phyloP scores from a whole-genome alignment of 2,888 invertebrate species.

The Teleiodes luculella region DNA sequence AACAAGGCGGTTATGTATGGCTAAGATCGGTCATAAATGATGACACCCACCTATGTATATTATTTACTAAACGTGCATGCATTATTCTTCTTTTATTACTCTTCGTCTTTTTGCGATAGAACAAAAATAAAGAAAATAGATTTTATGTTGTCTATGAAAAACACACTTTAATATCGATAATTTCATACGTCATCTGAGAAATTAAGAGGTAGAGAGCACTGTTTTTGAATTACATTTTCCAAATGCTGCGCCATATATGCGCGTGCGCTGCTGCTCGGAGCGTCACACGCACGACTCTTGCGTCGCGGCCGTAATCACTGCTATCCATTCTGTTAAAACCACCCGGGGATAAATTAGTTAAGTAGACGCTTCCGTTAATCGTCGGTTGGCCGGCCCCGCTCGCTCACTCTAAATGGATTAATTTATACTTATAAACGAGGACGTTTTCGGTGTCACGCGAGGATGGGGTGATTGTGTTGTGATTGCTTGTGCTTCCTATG shows the following conservation, averaged over 20 bases:
- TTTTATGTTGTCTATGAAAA: too few species aligned
- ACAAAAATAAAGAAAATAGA: too few species aligned
- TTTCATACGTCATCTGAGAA: too few species aligned
- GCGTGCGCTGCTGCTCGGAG: conserved; percentile 30
- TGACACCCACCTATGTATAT: too few species aligned
- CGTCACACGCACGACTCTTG: conserved; percentile 62
- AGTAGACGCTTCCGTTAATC: conserved; percentile 80
- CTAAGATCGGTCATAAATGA: too few species aligned
- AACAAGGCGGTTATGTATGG: too few species aligned
- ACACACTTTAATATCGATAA: too few species aligned
- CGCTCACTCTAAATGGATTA: conserved; percentile 77
- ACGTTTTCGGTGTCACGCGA: conserved; percentile 78
- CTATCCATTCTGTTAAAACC: conserved; percentile 80
- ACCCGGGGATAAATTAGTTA: conserved; percentile 79
- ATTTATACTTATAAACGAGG: conserved; percentile 79
- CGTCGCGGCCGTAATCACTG: conserved; percentile 72
- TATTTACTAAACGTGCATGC: too few species aligned
- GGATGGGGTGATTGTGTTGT: conserved; percentile 77
- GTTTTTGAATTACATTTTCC: too few species aligned
- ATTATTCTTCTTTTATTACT: too few species aligned
- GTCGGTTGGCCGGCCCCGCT: conserved; percentile 63
- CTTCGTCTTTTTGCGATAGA: too few species aligned
- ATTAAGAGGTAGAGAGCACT: too few species aligned
- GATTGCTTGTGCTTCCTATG: conserved; percentile 75
- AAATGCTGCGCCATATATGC: conserved; percentile 27